A percentile compares a stretch with the other conserved stretches of the same genome.
Evolutionary conservation across 2,113 vertebrate genomes (phyloP).

Genomic region (Scortum barcoo): DNA sequence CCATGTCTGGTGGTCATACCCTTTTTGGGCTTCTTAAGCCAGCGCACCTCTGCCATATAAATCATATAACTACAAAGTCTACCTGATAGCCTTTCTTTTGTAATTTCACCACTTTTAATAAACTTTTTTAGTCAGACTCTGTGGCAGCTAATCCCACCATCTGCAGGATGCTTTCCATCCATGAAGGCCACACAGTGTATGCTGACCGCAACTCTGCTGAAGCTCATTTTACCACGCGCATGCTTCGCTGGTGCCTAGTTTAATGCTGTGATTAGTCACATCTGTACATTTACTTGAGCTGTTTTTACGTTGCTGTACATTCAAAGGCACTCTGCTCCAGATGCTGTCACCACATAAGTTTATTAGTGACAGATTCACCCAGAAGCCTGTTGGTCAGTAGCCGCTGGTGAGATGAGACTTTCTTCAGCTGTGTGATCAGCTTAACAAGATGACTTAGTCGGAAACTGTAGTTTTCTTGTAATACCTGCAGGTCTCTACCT

Average conservation of each 20-base stretch:
- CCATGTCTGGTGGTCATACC: too few relatives aligned
- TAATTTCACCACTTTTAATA: background rate
- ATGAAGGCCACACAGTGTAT: conserved; percentile 5
- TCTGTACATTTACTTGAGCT: conserved; percentile 23
- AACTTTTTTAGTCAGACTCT: background rate
- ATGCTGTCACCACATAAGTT: background rate
- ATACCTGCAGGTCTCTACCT: conserved; percentile 8
- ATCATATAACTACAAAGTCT: too few relatives aligned
- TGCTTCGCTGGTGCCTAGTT: background rate
- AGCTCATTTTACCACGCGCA: conserved; percentile 21
- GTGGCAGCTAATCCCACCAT: background rate
- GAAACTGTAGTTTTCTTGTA: conserved; percentile 12
- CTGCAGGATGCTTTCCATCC: conserved; percentile 23
- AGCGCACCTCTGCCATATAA: too few relatives aligned
- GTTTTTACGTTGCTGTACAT: conserved; percentile 29
- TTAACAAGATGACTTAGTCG: conserved; percentile 14
- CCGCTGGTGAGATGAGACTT: conserved; percentile 36
- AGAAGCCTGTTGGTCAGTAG: conserved; percentile 36
- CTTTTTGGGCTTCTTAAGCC: too few relatives aligned
- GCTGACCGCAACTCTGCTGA: background rate
- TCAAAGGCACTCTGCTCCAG: background rate
- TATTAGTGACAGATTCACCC: conserved; percentile 31
- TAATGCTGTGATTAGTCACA: conserved; percentile 5
- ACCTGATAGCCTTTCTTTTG: too few relatives aligned
- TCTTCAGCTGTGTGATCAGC: conserved; percentile 46